Evolutionary conservation across 1,140 invertebrate genomes (phyloP).

Genomic region (Zophobas morio): DNA sequence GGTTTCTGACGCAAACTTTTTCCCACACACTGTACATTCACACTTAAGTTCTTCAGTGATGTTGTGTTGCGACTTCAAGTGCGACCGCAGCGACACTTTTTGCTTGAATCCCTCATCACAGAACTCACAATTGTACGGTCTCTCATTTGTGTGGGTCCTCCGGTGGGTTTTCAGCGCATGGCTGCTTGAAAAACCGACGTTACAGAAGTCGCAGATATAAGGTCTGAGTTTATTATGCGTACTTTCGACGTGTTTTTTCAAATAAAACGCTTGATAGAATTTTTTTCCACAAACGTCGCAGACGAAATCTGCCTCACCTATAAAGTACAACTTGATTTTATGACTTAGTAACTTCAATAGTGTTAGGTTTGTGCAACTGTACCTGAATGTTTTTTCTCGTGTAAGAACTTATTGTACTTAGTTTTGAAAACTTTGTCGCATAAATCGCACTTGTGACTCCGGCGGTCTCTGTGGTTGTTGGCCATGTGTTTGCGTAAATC

Average conservation of each 20-base stretch:
- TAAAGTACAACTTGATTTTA: neutral
- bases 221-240: constrained; percentile 1
- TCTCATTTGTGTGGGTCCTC: constrained; percentile 17
- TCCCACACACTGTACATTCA: constrained; percentile 2
- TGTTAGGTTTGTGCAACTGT: neutral
- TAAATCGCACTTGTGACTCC: constrained; percentile 1
- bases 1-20: neutral
- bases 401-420: neutral
- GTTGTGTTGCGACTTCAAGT: constrained; percentile 21
- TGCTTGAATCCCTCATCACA: constrained; percentile 11
- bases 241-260: neutral
- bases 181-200: neutral
- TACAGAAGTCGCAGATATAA: neutral
- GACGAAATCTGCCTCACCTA: neutral
- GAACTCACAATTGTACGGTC: constrained; percentile 2
- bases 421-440: constrained; percentile 5
- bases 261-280: neutral
- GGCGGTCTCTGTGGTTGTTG: neutral
- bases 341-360: neutral
- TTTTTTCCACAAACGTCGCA: constrained; percentile 9
- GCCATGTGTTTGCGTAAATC: neutral
- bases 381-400: constrained; percentile 4
- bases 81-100: constrained; percentile 6
- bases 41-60: neutral
- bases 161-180: neutral